Conservation (phyloP, 2,888 invertebrate genomes). For the Tryphoninae sp. region DNA sequence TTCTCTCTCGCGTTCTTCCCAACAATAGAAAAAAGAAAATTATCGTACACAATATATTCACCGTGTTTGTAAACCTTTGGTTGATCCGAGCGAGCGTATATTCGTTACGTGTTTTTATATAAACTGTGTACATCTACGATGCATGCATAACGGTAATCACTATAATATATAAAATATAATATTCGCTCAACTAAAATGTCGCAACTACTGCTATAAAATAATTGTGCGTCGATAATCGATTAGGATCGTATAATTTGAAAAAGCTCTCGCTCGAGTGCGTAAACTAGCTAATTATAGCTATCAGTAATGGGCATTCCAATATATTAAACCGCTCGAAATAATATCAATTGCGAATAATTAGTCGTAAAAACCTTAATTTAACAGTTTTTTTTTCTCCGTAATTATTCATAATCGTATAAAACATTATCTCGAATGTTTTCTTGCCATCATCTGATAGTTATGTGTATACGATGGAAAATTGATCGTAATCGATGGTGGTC, state of each 20-base stretch:
- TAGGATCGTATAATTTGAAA: constrained; percentile 30
- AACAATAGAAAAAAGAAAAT: constrained; percentile 32
- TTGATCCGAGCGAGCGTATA: constrained; percentile 59
- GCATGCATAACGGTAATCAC: constrained; percentile 56
- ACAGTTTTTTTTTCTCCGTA: not conserved
- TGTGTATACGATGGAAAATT: constrained; percentile 31
- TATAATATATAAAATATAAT: constrained; percentile 32
- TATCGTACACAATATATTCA: constrained; percentile 9
- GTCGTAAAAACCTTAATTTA: not conserved
- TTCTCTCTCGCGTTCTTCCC: constrained; percentile 13
- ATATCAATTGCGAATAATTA: not conserved
- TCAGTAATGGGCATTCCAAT: constrained; percentile 7
- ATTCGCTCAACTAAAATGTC: constrained; percentile 21
- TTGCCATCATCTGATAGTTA: not conserved
- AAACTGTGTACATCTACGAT: constrained; percentile 45
- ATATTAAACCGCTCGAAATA: not conserved
- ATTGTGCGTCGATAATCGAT: constrained; percentile 46
- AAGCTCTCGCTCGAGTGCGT: constrained; percentile 55
- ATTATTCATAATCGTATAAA: not conserved
- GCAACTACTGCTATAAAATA: constrained; percentile 42
- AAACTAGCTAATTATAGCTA: constrained; percentile 30
- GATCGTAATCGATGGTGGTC: not conserved
- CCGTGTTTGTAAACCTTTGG: constrained; percentile 35
- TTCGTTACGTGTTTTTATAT: constrained; percentile 26
- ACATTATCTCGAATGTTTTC: not conserved